A percentile compares a stretch with the other conserved stretches of the same genome.
These are phyloP conservation scores for Guaruba guarouba DNA, from an alignment of 2,113 vertebrate genomes.

Conservation along the genomic window DNA sequence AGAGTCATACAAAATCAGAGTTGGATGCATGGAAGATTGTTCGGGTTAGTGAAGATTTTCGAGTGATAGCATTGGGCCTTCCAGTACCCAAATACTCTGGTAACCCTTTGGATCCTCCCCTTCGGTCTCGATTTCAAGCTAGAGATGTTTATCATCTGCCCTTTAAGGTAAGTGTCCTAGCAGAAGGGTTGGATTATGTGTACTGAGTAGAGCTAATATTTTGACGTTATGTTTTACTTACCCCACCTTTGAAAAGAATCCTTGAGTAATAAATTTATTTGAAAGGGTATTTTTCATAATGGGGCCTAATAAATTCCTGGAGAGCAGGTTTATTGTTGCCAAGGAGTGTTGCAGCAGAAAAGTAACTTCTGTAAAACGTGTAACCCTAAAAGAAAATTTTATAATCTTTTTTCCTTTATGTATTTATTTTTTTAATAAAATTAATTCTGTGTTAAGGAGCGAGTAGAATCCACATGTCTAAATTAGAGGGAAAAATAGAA, in stretches of 20 bases:
- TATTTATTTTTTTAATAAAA: neutral
- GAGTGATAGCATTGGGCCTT: constrained; percentile 94
- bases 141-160: constrained; percentile 93
- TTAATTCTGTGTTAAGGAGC: neutral
- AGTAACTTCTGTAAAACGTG: neutral
- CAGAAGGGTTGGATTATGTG: neutral
- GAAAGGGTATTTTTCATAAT: neutral
- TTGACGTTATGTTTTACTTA: neutral
- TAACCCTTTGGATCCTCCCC: constrained; percentile 93
- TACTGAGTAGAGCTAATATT: neutral
- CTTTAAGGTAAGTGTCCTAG: constrained; percentile 82
- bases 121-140: constrained; percentile 96
- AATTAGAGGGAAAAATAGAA: neutral
- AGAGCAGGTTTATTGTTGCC: neutral
- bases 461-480: neutral
- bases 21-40: constrained; percentile 93
- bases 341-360: neutral
- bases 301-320: neutral
- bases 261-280: neutral
- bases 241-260: neutral
- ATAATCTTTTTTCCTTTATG: neutral
- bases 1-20: constrained; percentile 92
- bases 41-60: constrained; percentile 94
- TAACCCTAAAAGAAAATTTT: neutral
- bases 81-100: constrained; percentile 94